Percentiles rank a stretch among this genome's conserved stretches.
Conservation (phyloP, 1,140 invertebrate species). For the Drosophila simulans region DNA sequence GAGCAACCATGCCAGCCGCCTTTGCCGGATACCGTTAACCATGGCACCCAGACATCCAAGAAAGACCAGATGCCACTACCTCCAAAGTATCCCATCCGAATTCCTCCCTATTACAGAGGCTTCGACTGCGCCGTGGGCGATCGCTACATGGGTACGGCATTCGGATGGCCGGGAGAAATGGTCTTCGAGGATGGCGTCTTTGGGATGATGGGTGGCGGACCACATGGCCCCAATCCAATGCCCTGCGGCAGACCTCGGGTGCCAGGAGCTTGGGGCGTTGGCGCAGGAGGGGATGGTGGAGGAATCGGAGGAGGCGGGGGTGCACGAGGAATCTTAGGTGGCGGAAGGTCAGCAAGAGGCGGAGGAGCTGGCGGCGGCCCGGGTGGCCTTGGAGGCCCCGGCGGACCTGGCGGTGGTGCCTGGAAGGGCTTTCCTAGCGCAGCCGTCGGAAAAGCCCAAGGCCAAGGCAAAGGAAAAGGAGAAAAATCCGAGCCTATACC, state of each 20-base stretch:
- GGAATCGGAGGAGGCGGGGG: background rate
- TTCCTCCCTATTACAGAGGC: constrained; percentile 28
- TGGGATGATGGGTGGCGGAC: constrained; percentile 35
- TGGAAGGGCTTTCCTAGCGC: constrained; percentile 1
- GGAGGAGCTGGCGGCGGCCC: background rate
- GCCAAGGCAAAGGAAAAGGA: background rate
- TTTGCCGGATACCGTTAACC: constrained; percentile 21
- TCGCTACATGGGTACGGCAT: constrained; percentile 46
- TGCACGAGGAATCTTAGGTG: background rate
- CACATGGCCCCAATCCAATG: constrained; percentile 33
- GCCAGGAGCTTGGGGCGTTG: constrained; percentile 31
- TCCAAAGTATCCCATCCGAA: constrained; percentile 40
- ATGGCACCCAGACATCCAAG: constrained; percentile 61
- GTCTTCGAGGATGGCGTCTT: constrained; percentile 55
- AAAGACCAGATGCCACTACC: constrained; percentile 22
- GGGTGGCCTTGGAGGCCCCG: background rate
- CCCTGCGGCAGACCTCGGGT: constrained; percentile 34
- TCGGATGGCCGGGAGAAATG: constrained; percentile 50
- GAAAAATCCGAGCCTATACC: constrained; percentile 20
- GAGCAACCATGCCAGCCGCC: constrained; percentile 14
- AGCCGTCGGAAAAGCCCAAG: background rate
- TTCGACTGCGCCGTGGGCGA: constrained; percentile 58
- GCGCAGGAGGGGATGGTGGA: constrained; percentile 5
- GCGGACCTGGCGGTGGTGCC: constrained; percentile 6
- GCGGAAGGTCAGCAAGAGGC: background rate